phyloP scores from a whole-genome alignment of 2,113 vertebrate genomes.

The Ciconia maguari region DNA sequence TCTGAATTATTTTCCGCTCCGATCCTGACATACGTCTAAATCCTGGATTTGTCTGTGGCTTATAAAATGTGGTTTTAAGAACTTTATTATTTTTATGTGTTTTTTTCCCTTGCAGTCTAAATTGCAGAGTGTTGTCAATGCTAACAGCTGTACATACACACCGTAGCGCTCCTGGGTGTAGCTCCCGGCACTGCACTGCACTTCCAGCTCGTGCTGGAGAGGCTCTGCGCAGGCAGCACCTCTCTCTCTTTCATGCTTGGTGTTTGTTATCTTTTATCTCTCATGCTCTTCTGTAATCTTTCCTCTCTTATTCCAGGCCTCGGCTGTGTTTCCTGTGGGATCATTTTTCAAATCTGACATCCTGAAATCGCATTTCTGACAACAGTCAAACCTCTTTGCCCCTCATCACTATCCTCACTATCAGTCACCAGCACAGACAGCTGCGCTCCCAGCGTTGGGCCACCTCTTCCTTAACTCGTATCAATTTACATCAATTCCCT shows the following conservation, averaged over 20 bases:
- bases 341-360: not conserved
- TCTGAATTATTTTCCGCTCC: not conserved
- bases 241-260: not conserved
- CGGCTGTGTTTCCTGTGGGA: not conserved
- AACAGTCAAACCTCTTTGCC: not conserved
- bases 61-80: not conserved
- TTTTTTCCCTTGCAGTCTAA: not conserved
- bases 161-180: not conserved
- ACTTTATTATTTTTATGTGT: not conserved
- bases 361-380: not conserved
- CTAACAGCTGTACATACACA: not conserved
- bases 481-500: not conserved
- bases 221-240: not conserved
- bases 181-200: not conserved
- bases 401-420: not conserved
- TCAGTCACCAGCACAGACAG: not conserved
- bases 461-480: not conserved
- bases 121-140: not conserved
- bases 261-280: not conserved
- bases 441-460: accelerated
- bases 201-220: not conserved
- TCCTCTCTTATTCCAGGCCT: not conserved
- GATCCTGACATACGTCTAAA: not conserved
- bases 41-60: not conserved
- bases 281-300: not conserved